phyloP scores from a whole-genome alignment of 2,797 vertebrate genomes.

The Anabacerthia variegaticeps region DNA sequence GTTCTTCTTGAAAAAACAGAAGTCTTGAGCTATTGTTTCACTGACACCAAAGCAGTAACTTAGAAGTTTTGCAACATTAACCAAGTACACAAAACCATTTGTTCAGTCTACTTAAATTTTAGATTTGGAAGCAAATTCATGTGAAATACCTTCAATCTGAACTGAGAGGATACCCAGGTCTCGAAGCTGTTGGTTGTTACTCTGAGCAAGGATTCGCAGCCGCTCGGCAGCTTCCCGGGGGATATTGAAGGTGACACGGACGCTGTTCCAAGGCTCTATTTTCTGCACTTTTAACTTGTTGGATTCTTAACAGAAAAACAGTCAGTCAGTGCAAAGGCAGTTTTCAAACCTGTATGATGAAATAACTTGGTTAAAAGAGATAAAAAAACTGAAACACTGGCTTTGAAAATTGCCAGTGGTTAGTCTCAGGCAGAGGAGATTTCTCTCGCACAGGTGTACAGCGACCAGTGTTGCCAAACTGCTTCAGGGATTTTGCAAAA shows the following conservation, averaged over 20 bases:
- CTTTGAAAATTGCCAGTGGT: neutral
- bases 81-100: neutral
- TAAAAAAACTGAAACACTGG: neutral
- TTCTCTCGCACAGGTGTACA: neutral
- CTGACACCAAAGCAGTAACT: neutral
- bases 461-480: neutral
- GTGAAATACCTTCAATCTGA: constrained; percentile 91
- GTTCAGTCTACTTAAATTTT: neutral
- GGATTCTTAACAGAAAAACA: constrained; percentile 76
- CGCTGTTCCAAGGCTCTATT: constrained; percentile 98
- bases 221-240: constrained; percentile 97
- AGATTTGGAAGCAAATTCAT: neutral
- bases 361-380: neutral
- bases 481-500: neutral
- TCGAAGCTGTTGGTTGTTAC: constrained; percentile 96
- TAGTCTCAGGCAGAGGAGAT: neutral
- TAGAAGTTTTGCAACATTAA: neutral
- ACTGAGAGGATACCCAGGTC: constrained; percentile 97
- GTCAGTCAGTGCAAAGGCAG: neutral
- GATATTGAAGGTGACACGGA: constrained; percentile 98
- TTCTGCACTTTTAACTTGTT: constrained; percentile 84
- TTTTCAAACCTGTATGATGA: neutral
- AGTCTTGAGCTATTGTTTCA: neutral
- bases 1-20: neutral
- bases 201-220: constrained; percentile 92